These are phyloP conservation scores for Linnaemya tessellans DNA, from an alignment of 2,888 invertebrate genomes.

Conservation along the genomic window DNA sequence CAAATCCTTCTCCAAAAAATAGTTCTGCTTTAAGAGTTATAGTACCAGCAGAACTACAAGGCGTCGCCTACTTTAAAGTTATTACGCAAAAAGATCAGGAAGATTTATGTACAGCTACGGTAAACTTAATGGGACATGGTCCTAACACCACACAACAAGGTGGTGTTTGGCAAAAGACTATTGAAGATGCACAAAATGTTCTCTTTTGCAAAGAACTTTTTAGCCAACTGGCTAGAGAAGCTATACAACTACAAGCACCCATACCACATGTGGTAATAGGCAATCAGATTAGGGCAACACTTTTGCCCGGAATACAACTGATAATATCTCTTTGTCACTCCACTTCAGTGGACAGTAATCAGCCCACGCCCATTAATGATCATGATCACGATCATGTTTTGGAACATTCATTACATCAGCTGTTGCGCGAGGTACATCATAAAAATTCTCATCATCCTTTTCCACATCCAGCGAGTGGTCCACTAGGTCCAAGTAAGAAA, in stretches of 20 bases:
- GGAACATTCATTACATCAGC: constrained; percentile 97
- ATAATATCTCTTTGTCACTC: constrained; percentile 96
- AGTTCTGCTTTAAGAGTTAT: constrained; percentile 93
- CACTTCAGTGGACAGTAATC: constrained; percentile 85
- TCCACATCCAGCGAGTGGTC: constrained; percentile 97
- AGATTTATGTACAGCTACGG: constrained; percentile 92
- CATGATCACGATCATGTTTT: constrained; percentile 98
- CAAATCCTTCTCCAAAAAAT: constrained; percentile 85
- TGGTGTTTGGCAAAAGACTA: constrained; percentile 95
- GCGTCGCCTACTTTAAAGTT: constrained; percentile 97
- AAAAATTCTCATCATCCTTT: constrained; percentile 96
- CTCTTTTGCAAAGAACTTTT: constrained; percentile 98
- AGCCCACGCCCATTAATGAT: constrained; percentile 85
- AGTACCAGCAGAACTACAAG: constrained; percentile 96
- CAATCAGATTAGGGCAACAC: constrained; percentile 97
- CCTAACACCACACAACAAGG: constrained; percentile 87
- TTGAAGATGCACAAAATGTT: constrained; percentile 98
- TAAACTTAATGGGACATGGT: constrained; percentile 90
- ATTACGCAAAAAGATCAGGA: constrained; percentile 97
- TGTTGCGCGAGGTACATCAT: constrained; percentile 95
- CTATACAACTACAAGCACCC: constrained; percentile 95
- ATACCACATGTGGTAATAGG: constrained; percentile 99
- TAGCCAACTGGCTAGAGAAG: constrained; percentile 96
- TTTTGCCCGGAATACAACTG: constrained; percentile 95
- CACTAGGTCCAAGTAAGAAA: constrained; percentile 95